These are phyloP conservation scores for Nasonia vitripennis DNA, from an alignment of 1,140 invertebrate genomes.

Conservation along the genomic window DNA sequence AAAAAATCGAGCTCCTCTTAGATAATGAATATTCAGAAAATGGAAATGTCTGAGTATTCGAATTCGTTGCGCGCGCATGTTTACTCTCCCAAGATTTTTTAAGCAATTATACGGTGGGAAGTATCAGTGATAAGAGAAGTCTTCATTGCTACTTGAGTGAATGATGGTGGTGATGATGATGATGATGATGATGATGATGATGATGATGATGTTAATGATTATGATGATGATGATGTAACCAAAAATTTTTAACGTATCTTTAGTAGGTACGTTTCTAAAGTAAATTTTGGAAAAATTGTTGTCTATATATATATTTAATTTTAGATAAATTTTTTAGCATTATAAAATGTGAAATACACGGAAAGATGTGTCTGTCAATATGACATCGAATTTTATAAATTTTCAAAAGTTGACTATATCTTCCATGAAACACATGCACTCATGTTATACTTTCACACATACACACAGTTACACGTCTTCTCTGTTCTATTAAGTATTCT, in stretches of 20 bases:
- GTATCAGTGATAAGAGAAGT: neutral
- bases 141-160: neutral
- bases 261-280: neutral
- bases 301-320: neutral
- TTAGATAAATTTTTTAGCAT: neutral
- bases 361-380: neutral
- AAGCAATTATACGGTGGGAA: no score
- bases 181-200: no score
- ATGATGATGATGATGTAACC: neutral
- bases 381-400: slow-evolving; percentile 29
- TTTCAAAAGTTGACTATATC: slow-evolving; percentile 36
- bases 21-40: slow-evolving; percentile 20
- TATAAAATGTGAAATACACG: neutral
- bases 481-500: slow-evolving; percentile 26
- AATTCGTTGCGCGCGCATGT: no score
- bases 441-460: slow-evolving; percentile 16
- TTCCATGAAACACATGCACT: slow-evolving; percentile 47
- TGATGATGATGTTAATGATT: no score
- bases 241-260: neutral
- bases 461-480: slow-evolving; percentile 7
- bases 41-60: neutral
- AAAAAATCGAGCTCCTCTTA: slow-evolving; percentile 30
- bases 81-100: no score
- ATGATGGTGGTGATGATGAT: neutral
- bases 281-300: slow-evolving; percentile 1